A percentile compares a stretch with the other conserved stretches of the same genome.
These are phyloP conservation scores for Acrocephalus arundinaceus DNA, from an alignment of 2,113 vertebrate genomes.

Conservation along the genomic window DNA sequence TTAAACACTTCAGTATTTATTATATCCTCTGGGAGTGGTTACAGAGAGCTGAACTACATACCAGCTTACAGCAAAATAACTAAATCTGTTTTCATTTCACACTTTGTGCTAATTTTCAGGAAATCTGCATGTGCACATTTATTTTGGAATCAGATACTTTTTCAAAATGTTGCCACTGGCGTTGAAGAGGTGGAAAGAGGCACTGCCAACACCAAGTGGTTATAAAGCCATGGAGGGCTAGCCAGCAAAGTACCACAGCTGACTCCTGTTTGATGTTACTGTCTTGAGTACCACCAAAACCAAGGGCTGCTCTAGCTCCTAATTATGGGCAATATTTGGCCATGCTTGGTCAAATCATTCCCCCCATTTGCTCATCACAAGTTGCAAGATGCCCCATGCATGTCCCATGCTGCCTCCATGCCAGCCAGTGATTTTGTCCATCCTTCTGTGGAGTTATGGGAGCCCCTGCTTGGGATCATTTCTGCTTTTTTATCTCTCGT, in stretches of 20 bases:
- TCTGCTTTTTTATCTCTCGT: neutral
- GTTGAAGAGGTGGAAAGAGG: neutral
- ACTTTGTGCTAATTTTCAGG: neutral
- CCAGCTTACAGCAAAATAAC: slow-evolving; percentile 17
- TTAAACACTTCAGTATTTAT: slow-evolving; percentile 9
- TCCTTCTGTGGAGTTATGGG: neutral
- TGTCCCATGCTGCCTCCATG: rapidly evolving
- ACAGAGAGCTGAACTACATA: neutral
- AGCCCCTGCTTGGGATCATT: neutral
- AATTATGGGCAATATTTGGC: neutral
- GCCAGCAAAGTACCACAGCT: neutral
- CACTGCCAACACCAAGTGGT: neutral
- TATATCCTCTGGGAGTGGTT: slow-evolving; percentile 30
- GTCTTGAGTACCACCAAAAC: neutral
- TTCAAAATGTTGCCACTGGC: neutral
- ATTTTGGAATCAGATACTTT: neutral
- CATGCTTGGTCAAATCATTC: neutral
- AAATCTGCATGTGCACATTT: neutral
- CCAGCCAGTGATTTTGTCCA: neutral
- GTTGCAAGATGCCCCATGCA: neutral
- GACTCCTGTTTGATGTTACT: neutral
- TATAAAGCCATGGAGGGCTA: neutral
- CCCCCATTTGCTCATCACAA: neutral
- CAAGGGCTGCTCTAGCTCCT: neutral
- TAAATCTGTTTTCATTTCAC: slow-evolving; percentile 21